Base-by-base conservation (phyloP, 1,140 invertebrate genomes). In the Meloidogyne chitwoodi region DNA sequence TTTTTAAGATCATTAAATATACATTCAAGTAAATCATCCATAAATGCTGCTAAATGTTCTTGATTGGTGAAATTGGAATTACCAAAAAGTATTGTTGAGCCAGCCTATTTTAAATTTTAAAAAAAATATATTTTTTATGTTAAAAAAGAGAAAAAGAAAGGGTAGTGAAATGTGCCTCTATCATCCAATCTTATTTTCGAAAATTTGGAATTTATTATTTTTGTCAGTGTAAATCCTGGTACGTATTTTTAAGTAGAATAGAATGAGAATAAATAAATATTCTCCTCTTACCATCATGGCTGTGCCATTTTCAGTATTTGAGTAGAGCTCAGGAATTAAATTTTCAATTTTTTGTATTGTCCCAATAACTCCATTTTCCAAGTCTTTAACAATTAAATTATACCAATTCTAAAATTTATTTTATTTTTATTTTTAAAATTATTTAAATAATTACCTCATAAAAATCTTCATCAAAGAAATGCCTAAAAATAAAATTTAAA, bases 401-500 rank as follows among this genome's bases (percentile, higher is more conserved):
- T 84, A 83, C 83, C 83, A 84, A 29, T 69, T 73, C 82, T 83
- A 24, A 64, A 83, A 34, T 41, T 8, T 10, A 44, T 70, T n/a
- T 56, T 29, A 6, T 31, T 26, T 64, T 8, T 41, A 6, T 67
- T 24, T 34, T 6, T 19, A 14, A 27, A n/a, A 3, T 72, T 61
- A 6, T 19, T 19, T 29, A n/a, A n/a, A n/a, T n/a, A n/a, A n/a
- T 19, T 14, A 85, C 84, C 61, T 86, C 85, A 68, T 85, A 85
- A 71, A 86, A 80, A 29, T 86, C 85, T 72, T 86, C 85, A 11
- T 85, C 85, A 62, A 87, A 84, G 63, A 86, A 86, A 75, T 85
- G 84, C 26, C 75, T 73, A 19, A 41, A 41, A 41, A 48, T 19
- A 19, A 48, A 48, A 19, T 19, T 5, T 14, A 48, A 48, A 48